A percentile compares a stretch with the other conserved stretches of the same genome.
Conservation (phyloP, 2,888 invertebrate genomes). For the Drosophila neutralis region DNA sequence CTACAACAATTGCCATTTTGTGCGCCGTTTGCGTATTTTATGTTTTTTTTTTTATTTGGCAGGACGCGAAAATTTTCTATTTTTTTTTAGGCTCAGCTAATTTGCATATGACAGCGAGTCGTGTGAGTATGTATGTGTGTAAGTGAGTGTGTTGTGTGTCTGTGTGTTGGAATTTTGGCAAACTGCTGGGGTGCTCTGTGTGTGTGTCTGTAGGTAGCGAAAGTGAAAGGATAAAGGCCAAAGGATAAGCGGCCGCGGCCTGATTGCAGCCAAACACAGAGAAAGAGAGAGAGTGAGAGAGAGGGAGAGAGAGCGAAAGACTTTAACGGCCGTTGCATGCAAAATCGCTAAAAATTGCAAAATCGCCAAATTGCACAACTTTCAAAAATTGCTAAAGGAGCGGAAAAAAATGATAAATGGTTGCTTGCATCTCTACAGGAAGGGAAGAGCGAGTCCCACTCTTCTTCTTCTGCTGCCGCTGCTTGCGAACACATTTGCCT, state of each 20-base stretch:
- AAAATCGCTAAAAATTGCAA: conserved; percentile 66
- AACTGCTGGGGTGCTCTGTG: conserved; percentile 51
- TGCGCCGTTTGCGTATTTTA: conserved; percentile 61
- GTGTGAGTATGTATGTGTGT: conserved; percentile 31
- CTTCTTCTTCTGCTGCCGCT: neutral
- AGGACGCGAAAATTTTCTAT: conserved; percentile 56
- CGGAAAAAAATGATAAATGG: conserved; percentile 71
- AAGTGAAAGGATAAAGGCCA: conserved; percentile 74
- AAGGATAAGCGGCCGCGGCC: conserved; percentile 62
- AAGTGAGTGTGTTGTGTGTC: conserved; percentile 18
- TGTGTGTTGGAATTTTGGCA: conserved; percentile 74
- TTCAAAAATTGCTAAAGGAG: conserved; percentile 35
- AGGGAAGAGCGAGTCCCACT: neutral
- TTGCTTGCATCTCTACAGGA: conserved; percentile 47
- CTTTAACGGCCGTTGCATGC: conserved; percentile 71
- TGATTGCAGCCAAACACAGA: conserved; percentile 39
- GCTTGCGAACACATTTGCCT: conserved; percentile 56
- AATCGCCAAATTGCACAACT: conserved; percentile 66
- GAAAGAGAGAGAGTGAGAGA: neutral
- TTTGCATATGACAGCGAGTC: conserved; percentile 72
- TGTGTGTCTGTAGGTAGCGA: conserved; percentile 64
- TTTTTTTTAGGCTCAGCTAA: conserved; percentile 57
- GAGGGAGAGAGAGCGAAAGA: neutral
- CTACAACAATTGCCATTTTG: conserved; percentile 70
- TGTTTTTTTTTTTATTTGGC: conserved; percentile 52